Base-by-base conservation (phyloP, 2,888 invertebrate genomes). In the Ophioninae sp. region DNA sequence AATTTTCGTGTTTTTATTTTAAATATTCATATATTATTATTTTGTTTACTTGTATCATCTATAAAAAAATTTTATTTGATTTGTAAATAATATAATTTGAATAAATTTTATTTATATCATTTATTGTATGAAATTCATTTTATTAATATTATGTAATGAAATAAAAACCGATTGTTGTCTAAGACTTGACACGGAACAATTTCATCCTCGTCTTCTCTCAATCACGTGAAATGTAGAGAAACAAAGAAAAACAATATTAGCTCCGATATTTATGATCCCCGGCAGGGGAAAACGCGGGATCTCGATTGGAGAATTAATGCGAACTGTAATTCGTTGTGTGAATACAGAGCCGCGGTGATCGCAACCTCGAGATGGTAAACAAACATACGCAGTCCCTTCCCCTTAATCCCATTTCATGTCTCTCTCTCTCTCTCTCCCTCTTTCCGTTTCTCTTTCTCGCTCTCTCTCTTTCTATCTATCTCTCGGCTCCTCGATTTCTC, bases 361-460 rank as follows among this genome's bases (percentile, higher is more conserved):
- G 91, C 93, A 91, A 93, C 91, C 89, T 93, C 92, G 89, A 93
- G 93, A 91, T 93, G 93, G 91, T 93, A 92, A 91, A 88, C 30
- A 73, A 73, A 61, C 21, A 77, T 37, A 69, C 50, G 61, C 69
- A 73, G 67, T 62, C 56, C 59, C 57, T 78, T 59, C 8, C 64
- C 50, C 56, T 64, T 23, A 41, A 2, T 6, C 41, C n/a, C 44
- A 8, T 21, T 50, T 13, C 37, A 44, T n/a, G 8, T 62, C 17
- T 44, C 23, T 73, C 41, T 73, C 17, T 62, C n/a, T 57, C 56
- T 59, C 39, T 41, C 20, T 21, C 59, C 39, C 72, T 39, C 70
- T 39, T 39, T 17, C 39, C 39, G 21, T 64, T 30, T 64, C 50
- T 61, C 64, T 50, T n/a, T 64, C 30, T 61, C 57, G 41, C 64